Conservation (phyloP, 2,888 invertebrate species). For the Falcaria lacertinaria region DNA sequence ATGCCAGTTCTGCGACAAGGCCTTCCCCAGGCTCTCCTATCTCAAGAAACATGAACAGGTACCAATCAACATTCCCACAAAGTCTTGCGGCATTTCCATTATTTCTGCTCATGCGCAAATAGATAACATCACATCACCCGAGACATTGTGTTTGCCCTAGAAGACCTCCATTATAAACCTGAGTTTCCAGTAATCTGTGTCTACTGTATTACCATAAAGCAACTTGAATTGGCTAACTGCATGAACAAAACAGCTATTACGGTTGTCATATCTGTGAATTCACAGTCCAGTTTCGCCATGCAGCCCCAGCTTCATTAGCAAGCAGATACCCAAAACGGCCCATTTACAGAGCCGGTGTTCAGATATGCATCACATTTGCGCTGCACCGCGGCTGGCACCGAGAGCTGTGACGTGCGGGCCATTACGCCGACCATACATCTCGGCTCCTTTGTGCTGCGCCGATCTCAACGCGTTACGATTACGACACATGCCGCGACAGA, state of each 20-base stretch:
- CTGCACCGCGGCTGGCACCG: conserved; percentile 45
- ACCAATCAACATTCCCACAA: conserved; percentile 13
- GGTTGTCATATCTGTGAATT: conserved; percentile 64
- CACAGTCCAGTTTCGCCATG: conserved; percentile 63
- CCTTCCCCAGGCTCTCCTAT: conserved; percentile 91
- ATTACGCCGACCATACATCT: conserved; percentile 72
- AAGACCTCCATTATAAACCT: conserved; percentile 7
- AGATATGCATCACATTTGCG: conserved; percentile 73
- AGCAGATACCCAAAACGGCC: conserved; percentile 76
- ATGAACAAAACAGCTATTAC: conserved; percentile 55
- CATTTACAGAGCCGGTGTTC: conserved; percentile 71
- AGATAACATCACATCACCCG: conserved; percentile 1
- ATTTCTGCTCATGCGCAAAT: no score
- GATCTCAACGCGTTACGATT: conserved; percentile 70
- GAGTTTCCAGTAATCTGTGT: conserved; percentile 18
- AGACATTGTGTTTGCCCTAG: background rate
- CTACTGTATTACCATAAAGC: conserved; percentile 45
- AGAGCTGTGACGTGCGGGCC: conserved; percentile 66
- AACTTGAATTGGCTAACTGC: conserved; percentile 43
- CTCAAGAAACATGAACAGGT: conserved; percentile 97
- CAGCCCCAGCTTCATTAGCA: conserved; percentile 71
- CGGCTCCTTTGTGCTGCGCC: conserved; percentile 70
- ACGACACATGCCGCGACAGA: conserved; percentile 72
- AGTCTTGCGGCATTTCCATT: background rate
- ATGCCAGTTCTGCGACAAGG: conserved; percentile 95